Evolutionary conservation across 35 echinoderm and acorn worm genomes (phyloP).

Genomic region (Apostichopus californicus): DNA sequence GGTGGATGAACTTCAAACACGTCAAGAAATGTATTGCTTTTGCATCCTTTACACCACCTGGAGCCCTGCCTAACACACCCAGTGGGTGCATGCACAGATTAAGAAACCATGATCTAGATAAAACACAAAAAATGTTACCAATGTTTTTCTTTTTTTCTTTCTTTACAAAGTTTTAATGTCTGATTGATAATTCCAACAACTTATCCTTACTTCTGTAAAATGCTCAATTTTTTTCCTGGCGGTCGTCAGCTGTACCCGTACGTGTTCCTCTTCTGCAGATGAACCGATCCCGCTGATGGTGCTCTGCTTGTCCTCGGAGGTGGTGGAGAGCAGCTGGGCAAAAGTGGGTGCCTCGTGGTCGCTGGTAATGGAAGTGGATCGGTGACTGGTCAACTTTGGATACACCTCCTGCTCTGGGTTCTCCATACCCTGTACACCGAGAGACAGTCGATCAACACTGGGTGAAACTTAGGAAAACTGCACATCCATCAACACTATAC

Average conservation of each 20-base stretch:
- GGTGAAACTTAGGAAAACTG: no score
- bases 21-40: no score
- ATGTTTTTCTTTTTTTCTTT: no score
- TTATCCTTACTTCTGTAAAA: constrained; percentile 80
- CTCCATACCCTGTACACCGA: constrained; percentile 86
- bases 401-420: constrained; percentile 74
- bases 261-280: constrained; percentile 89
- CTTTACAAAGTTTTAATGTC: no score
- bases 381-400: constrained; percentile 3
- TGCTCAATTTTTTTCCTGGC: constrained; percentile 84
- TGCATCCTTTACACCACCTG: no score
- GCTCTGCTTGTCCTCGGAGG: constrained; percentile 73
- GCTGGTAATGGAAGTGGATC: not conserved
- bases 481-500: no score
- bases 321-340: constrained; percentile 79
- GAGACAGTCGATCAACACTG: not conserved
- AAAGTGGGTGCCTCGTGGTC: constrained; percentile 63
- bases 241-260: constrained; percentile 63
- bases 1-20: no score
- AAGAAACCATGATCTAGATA: no score
- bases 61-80: no score
- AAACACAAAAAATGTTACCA: no score
- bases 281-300: constrained; percentile 74
- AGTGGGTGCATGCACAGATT: no score
- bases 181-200: not conserved